Evolutionary conservation across 2,113 vertebrate genomes (phyloP).

Genomic region (Silurus glanis): DNA sequence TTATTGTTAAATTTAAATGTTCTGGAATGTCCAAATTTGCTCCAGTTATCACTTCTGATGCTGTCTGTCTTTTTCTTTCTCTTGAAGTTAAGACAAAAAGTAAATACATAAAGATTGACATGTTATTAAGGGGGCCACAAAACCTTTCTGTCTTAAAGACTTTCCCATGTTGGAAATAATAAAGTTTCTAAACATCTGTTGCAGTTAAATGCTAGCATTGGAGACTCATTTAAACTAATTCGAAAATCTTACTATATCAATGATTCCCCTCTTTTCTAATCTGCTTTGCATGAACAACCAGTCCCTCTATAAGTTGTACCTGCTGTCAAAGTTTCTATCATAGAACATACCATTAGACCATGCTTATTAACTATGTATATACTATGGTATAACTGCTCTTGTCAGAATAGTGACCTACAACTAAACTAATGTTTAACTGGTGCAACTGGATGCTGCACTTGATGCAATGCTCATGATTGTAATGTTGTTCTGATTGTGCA

Average conservation of each 20-base stretch:
- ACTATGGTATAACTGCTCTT: background rate
- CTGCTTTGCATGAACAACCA: background rate
- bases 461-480: background rate
- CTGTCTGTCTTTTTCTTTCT: background rate
- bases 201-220: background rate
- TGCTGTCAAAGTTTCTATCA: background rate
- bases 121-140: background rate
- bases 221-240: background rate
- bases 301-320: background rate
- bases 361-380: background rate
- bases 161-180: too few relatives aligned
- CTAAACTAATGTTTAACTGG: background rate
- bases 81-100: background rate
- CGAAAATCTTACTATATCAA: background rate
- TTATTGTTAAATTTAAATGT: background rate
- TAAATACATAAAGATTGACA: background rate
- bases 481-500: background rate
- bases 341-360: background rate
- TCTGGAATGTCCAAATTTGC: background rate
- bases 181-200: background rate
- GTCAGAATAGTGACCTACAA: background rate
- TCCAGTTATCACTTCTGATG: background rate
- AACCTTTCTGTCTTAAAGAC: background rate
- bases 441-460: slow-evolving; percentile 9
- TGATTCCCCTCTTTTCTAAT: background rate